Base-by-base conservation (phyloP, 2,888 invertebrate species). In the Lepidocyrtinus sp. region DNA sequence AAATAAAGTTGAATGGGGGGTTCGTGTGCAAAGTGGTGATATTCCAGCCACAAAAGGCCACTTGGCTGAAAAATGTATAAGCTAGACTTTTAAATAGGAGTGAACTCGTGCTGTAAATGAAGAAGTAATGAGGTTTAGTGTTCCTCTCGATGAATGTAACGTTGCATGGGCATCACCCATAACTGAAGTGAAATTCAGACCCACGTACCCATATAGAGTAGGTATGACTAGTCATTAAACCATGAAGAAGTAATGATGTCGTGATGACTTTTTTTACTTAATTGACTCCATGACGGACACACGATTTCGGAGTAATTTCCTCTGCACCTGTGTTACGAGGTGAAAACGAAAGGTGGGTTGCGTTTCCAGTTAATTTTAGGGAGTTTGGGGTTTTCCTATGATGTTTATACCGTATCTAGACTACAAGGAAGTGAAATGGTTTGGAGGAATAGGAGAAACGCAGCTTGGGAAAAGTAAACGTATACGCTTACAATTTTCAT, bases 221-320 rank as follows among this genome's bases (percentile, higher is more conserved):
- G 59, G 59, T 59, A 15, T 9, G 59, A 7, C 21, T 12, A 59
- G 19, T 2, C n/a, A 59, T 12, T 59, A 21, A 22, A 71, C 71
- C 78, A 72, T 78, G 72, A 72, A 72, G 72, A 71, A 78, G 72
- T 78, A 70, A 71, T 77, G 77, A 77, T 77, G 65, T 46, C 61
- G 71, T 71, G 59, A 59, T 59, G 15, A 59, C 22, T 2, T 21
- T n/a, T n/a, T 21, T 2, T 59, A 59, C 59, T 21, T 3, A 9
- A 19, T 9, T 59, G 3, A 36, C 7, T 7, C 21, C 19, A 2
- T 59, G 21, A 59, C 21, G 59, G 22, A 9, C 2, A 59, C 19
- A 5, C 59, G n/a, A 9, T 21, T 59, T n/a, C n/a, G n/a, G 36
- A 36, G 22, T 59, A 59, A 21, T 50, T 50, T 50, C 19, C 59